Percentiles rank a stretch among this genome's conserved stretches.
Conservation (phyloP, 2,888 invertebrate species). For the Sceliomorpha sp. region DNA sequence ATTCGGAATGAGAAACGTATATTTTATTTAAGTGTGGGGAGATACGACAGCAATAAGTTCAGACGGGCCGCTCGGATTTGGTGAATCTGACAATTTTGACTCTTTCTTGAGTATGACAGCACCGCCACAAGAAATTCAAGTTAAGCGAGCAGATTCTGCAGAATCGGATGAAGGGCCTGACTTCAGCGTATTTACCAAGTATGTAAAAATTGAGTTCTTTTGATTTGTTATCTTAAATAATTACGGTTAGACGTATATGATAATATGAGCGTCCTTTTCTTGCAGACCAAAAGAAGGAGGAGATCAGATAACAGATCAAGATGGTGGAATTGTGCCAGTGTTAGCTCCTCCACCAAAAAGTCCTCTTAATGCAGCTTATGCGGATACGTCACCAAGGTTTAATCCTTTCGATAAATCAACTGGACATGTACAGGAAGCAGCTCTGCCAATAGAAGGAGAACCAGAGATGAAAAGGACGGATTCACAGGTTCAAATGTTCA, state of each 20-base stretch:
- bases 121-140: conserved; percentile 86
- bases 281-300: conserved; percentile 81
- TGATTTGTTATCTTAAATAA: conserved; percentile 1
- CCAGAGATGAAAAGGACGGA: conserved; percentile 75
- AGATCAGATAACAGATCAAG: conserved; percentile 70
- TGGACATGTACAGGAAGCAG: conserved; percentile 78
- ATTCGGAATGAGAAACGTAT: too few species aligned
- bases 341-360: conserved; percentile 88
- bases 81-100: conserved; percentile 88
- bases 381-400: conserved; percentile 85
- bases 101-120: conserved; percentile 90
- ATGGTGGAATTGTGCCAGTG: conserved; percentile 84
- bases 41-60: conserved; percentile 72
- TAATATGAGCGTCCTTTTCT: not conserved
- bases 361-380: conserved; percentile 81
- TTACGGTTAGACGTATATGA: not conserved
- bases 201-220: conserved; percentile 57
- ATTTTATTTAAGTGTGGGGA: conserved; percentile 82
- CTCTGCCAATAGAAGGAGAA: conserved; percentile 69
- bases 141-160: conserved; percentile 84
- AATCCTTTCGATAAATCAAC: conserved; percentile 89
- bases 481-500: conserved; percentile 69
- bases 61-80: conserved; percentile 82
- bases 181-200: conserved; percentile 91
- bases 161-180: conserved; percentile 90